Evolutionary conservation across 2,797 vertebrate species (phyloP).

Genomic region (Sebastes ruberrimus): DNA sequence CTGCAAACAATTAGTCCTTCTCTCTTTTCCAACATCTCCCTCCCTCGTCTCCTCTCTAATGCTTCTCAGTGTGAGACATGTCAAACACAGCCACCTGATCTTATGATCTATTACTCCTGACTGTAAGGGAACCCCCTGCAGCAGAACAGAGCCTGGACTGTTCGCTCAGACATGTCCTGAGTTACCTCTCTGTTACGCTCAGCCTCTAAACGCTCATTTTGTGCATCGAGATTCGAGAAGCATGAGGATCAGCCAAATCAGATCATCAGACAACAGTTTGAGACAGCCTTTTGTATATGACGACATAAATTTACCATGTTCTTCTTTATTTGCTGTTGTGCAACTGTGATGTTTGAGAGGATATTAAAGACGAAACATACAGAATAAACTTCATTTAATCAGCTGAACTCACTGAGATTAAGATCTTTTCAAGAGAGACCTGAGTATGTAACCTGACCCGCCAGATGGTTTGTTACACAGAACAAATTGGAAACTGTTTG

Average conservation of each 20-base stretch:
- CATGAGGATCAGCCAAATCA: neutral
- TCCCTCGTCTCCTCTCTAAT: slow-evolving; percentile 5
- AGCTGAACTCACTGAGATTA: neutral
- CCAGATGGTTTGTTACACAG: neutral
- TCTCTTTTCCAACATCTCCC: slow-evolving; percentile 53
- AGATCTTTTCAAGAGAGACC: neutral
- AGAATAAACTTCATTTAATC: neutral
- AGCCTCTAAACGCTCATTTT: neutral
- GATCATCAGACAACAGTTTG: neutral
- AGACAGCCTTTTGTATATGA: neutral
- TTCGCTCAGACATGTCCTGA: slow-evolving; percentile 29
- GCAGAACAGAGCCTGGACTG: slow-evolving; percentile 39
- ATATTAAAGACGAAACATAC: neutral
- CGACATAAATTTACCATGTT: neutral
- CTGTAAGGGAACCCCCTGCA: slow-evolving; percentile 59
- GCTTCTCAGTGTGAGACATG: slow-evolving; percentile 21
- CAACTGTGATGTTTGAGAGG: neutral
- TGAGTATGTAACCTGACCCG: neutral
- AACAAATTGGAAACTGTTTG: neutral
- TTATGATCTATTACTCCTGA: slow-evolving; percentile 42
- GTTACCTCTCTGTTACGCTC: neutral
- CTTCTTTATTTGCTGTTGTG: neutral
- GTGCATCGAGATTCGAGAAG: neutral
- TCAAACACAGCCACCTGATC: slow-evolving; percentile 62
- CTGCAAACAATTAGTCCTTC: slow-evolving; percentile 65